These are phyloP conservation scores for Leptinotarsa tumamoca DNA, from an alignment of 2,888 invertebrate genomes.

Conservation along the genomic window DNA sequence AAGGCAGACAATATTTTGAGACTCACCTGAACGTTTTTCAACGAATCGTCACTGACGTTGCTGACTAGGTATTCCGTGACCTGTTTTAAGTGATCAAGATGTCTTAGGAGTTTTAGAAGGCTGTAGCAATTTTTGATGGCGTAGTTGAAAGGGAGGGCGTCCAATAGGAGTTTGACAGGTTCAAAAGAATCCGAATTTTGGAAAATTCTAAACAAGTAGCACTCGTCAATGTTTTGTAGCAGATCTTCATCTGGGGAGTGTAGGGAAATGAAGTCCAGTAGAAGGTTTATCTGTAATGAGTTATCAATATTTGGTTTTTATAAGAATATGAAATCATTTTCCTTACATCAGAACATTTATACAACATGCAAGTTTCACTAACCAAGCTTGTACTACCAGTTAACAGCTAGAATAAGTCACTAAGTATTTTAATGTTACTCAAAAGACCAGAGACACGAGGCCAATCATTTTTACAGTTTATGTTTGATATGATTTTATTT, in stretches of 20 bases:
- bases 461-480: no score
- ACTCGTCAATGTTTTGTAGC: slow-evolving; percentile 67
- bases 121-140: slow-evolving; percentile 74
- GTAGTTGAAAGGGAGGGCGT: slow-evolving; percentile 71
- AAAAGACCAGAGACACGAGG: no score
- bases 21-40: slow-evolving; percentile 75
- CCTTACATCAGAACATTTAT: no score
- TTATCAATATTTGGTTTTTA: slow-evolving; percentile 34
- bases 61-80: slow-evolving; percentile 72
- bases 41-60: slow-evolving; percentile 67
- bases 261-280: slow-evolving; percentile 78
- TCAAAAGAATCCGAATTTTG: slow-evolving; percentile 68
- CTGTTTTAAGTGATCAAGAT: slow-evolving; percentile 74
- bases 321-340: no score
- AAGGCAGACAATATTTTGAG: slow-evolving; percentile 77
- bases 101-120: slow-evolving; percentile 74
- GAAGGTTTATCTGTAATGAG: slow-evolving; percentile 71
- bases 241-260: slow-evolving; percentile 72
- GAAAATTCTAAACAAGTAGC: slow-evolving; percentile 72
- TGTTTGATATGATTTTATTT: no score
- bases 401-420: no score
- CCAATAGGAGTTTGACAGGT: slow-evolving; percentile 70
- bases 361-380: no score
- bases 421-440: no score
- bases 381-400: no score